Percentiles rank a stretch among this genome's conserved stretches.
Conservation (phyloP, 2,797 vertebrate species). For the Pteronotus mesoamericanus region DNA sequence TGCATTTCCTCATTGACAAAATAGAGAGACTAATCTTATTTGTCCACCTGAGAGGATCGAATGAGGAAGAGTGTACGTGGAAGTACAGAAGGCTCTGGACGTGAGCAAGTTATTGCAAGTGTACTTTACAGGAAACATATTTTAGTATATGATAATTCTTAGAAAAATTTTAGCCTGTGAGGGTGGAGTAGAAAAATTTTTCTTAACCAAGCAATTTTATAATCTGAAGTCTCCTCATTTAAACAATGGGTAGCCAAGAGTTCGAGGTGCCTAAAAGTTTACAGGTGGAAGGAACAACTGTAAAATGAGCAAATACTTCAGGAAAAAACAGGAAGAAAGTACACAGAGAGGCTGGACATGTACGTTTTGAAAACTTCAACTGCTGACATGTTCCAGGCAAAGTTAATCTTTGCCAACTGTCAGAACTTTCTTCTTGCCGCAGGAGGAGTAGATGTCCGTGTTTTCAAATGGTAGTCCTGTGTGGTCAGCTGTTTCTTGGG, state of each 20-base stretch:
- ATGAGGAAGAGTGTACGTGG: background rate
- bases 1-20: background rate
- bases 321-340: background rate
- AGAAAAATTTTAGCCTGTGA: background rate
- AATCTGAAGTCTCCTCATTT: background rate
- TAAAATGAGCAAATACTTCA: background rate
- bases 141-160: background rate
- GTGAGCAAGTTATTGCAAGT: rapidly evolving
- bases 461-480: background rate
- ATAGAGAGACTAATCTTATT: background rate
- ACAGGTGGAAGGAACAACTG: background rate
- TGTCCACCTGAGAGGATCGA: rapidly evolving
- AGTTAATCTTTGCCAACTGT: background rate
- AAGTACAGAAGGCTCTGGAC: rapidly evolving
- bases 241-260: background rate
- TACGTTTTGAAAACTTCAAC: rapidly evolving
- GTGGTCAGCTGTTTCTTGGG: background rate
- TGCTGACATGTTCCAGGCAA: background rate
- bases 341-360: rapidly evolving
- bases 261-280: background rate
- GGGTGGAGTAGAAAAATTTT: background rate
- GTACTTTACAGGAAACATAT: background rate
- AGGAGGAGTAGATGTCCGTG: background rate
- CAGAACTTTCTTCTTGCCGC: background rate
- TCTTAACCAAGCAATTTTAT: background rate